These are phyloP conservation scores for Prosopocoilus inquinatus DNA, from an alignment of 2,888 invertebrate species.

Conservation along the genomic window DNA sequence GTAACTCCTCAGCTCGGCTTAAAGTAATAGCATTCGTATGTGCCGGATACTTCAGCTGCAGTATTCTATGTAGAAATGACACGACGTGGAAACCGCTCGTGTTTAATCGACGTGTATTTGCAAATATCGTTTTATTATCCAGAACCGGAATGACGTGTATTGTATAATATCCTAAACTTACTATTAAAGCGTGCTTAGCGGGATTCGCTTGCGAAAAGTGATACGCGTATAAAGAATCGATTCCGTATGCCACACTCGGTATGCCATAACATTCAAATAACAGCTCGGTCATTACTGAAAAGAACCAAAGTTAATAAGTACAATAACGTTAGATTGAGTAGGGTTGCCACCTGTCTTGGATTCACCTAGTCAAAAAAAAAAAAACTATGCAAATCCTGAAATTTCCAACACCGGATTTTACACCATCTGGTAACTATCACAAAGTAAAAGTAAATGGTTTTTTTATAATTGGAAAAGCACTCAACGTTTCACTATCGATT, in stretches of 20 bases:
- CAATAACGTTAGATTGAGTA: not conserved
- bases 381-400: too few relatives aligned
- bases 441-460: too few relatives aligned
- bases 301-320: conserved; percentile 12
- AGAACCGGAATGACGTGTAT: conserved; percentile 86
- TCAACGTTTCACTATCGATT: too few relatives aligned
- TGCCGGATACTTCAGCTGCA: conserved; percentile 91
- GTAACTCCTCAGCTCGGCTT: conserved; percentile 81
- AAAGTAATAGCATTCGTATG: conserved; percentile 85
- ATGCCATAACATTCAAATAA: conserved; percentile 90
- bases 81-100: conserved; percentile 83
- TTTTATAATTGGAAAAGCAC: too few relatives aligned
- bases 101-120: conserved; percentile 78
- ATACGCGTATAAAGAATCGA: conserved; percentile 78
- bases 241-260: conserved; percentile 81
- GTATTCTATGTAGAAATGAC: conserved; percentile 77
- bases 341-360: too few relatives aligned
- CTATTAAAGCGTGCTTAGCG: conserved; percentile 67
- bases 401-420: too few relatives aligned
- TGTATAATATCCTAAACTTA: conserved; percentile 85
- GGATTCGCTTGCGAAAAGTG: conserved; percentile 58
- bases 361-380: too few relatives aligned
- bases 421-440: too few relatives aligned
- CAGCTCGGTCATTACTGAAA: conserved; percentile 89
- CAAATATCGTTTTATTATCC: conserved; percentile 65